Evolutionary conservation across 2,113 vertebrate species (phyloP).

Genomic region (Hiodon alosoides): DNA sequence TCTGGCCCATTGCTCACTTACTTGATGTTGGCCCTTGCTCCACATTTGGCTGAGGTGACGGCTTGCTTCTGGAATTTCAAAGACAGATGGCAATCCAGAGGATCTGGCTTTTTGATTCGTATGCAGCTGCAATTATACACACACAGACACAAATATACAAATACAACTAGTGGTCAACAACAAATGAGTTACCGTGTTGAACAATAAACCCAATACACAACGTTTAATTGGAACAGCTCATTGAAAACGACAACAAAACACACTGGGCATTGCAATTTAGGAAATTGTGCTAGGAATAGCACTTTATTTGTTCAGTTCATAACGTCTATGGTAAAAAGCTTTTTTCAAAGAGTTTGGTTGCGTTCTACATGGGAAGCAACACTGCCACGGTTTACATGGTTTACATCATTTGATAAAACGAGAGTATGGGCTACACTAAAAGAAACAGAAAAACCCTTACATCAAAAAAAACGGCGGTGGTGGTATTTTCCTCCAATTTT

Average conservation of each 20-base stretch:
- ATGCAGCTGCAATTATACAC: background rate
- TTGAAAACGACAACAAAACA: too few species aligned
- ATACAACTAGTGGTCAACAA: background rate
- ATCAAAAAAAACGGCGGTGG: background rate
- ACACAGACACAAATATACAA: background rate
- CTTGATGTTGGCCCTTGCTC: conserved; percentile 8
- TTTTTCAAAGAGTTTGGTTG: too few species aligned
- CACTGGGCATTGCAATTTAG: background rate
- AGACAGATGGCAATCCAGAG: conserved; percentile 31
- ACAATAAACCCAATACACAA: too few species aligned
- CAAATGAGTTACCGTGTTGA: too few species aligned
- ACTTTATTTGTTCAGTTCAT: background rate
- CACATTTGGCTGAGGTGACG: conserved; percentile 13
- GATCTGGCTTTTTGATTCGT: background rate
- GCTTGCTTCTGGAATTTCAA: conserved; percentile 31
- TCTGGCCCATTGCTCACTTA: conserved; percentile 24
- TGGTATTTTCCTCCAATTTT: background rate
- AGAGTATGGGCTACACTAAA: too few species aligned
- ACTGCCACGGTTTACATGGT: background rate
- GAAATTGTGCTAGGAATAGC: background rate
- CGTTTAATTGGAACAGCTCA: too few species aligned
- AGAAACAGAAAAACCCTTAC: too few species aligned
- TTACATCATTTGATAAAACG: too few species aligned
- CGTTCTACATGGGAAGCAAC: background rate
- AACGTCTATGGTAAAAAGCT: too few species aligned